A percentile compares a stretch with the other conserved stretches of the same genome.
Evolutionary conservation across 2,888 invertebrate species (phyloP).

Genomic region (Ceramica pisi): DNA sequence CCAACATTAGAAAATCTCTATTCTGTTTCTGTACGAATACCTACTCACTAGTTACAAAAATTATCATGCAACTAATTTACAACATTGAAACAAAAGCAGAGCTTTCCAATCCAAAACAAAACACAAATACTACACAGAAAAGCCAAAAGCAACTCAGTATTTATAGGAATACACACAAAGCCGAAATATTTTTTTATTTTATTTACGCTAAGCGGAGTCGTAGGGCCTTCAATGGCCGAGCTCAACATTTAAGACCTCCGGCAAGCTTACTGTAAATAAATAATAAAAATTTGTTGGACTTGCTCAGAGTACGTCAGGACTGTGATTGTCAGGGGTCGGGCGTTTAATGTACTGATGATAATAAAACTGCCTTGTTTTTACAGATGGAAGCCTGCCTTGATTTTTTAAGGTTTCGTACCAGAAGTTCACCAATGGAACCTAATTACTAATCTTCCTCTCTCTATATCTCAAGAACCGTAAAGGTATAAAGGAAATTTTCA

Average conservation of each 20-base stretch:
- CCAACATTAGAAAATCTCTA: no score
- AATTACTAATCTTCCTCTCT: no score
- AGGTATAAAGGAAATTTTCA: no score
- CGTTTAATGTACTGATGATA: conserved; percentile 13
- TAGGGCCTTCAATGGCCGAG: conserved; percentile 27
- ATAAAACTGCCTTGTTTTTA: not conserved
- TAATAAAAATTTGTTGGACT: conserved; percentile 47
- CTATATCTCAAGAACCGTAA: no score
- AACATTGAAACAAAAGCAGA: not conserved
- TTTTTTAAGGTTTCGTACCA: no score
- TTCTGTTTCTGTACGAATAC: no score
- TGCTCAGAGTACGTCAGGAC: conserved; percentile 1
- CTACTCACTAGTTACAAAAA: no score
- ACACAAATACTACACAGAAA: not conserved
- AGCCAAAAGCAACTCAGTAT: not conserved
- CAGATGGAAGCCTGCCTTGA: no score
- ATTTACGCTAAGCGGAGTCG: conserved; percentile 38
- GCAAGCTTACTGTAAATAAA: conserved; percentile 48
- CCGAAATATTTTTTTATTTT: conserved; percentile 42
- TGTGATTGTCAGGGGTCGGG: conserved; percentile 8
- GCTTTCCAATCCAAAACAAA: not conserved
- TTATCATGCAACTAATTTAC: not conserved
- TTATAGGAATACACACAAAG: conserved; percentile 34
- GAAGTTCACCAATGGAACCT: no score
- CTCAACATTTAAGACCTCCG: conserved; percentile 49